Conservation (phyloP, 2,113 vertebrate genomes). For the Prochilodus magdalenae region DNA sequence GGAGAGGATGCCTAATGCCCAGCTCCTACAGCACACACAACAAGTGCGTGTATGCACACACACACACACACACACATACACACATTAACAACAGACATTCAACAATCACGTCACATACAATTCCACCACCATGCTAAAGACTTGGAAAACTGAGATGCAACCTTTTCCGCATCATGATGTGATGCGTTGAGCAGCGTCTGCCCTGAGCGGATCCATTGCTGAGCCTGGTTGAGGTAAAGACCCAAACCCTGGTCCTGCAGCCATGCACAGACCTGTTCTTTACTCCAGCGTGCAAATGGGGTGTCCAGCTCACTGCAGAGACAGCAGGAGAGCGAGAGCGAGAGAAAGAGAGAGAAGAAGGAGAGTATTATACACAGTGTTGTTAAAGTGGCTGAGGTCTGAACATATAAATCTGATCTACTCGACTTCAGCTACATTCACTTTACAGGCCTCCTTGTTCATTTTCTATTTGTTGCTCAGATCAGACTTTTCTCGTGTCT, state of each 20-base stretch:
- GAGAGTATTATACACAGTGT: too few species aligned
- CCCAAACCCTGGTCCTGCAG: conserved; percentile 91
- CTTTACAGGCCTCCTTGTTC: too few species aligned
- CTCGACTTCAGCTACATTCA: too few species aligned
- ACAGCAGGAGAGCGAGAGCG: background rate
- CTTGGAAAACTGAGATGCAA: conserved; percentile 52
- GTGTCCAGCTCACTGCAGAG: conserved; percentile 80
- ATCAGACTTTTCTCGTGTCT: too few species aligned
- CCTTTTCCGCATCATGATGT: conserved; percentile 95
- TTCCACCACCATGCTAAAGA: background rate
- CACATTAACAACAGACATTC: too few species aligned
- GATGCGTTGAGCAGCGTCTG: conserved; percentile 92
- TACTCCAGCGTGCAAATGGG: conserved; percentile 92
- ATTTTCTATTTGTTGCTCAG: too few species aligned
- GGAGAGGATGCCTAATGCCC: conserved; percentile 89
- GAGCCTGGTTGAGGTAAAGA: conserved; percentile 80
- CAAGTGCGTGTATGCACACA: too few species aligned
- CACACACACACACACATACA: background rate
- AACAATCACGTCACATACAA: background rate
- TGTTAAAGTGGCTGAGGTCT: too few species aligned
- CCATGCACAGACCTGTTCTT: conserved; percentile 92
- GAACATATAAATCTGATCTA: too few species aligned
- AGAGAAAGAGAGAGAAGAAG: background rate
- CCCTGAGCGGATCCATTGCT: conserved; percentile 91
- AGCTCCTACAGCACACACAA: conserved; percentile 82